phyloP scores from a whole-genome alignment of 2,797 vertebrate genomes.

The Crocodylus rhombifer region DNA sequence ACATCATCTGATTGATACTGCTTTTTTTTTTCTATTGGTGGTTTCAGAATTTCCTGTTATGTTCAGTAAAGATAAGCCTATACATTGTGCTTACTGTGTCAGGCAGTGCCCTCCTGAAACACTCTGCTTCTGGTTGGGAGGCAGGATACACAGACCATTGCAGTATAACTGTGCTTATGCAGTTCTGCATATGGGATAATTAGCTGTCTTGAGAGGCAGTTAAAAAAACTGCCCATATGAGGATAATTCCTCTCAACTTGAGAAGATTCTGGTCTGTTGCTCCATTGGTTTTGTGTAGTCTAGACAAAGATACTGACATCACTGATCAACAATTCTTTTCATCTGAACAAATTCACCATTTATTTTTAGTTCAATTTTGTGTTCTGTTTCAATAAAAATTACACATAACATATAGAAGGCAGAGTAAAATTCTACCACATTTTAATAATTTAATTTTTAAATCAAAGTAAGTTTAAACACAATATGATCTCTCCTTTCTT shows the following conservation, averaged over 20 bases:
- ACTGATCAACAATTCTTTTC: background rate
- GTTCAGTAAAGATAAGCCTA: background rate
- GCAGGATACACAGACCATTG: too few species aligned
- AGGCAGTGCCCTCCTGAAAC: too few species aligned
- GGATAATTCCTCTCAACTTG: background rate
- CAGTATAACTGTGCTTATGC: too few species aligned
- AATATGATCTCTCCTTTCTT: background rate
- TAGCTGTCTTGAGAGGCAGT: too few species aligned
- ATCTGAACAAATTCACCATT: background rate
- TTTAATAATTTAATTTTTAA: background rate
- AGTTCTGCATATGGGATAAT: too few species aligned
- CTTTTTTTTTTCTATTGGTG: too few species aligned
- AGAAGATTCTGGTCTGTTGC: background rate
- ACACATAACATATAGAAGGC: background rate
- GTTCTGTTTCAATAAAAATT: background rate
- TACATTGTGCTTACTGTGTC: too few species aligned
- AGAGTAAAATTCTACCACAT: background rate
- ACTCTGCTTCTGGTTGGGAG: too few species aligned
- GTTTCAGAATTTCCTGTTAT: background rate
- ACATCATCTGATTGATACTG: too few species aligned
- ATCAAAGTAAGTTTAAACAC: background rate
- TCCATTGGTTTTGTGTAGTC: background rate
- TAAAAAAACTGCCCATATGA: background rate
- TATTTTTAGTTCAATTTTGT: background rate
- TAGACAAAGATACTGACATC: background rate